A percentile compares a stretch with the other conserved stretches of the same genome.
Evolutionary conservation across 2,113 vertebrate genomes (phyloP).

Genomic region (Microcebus griseorufus): DNA sequence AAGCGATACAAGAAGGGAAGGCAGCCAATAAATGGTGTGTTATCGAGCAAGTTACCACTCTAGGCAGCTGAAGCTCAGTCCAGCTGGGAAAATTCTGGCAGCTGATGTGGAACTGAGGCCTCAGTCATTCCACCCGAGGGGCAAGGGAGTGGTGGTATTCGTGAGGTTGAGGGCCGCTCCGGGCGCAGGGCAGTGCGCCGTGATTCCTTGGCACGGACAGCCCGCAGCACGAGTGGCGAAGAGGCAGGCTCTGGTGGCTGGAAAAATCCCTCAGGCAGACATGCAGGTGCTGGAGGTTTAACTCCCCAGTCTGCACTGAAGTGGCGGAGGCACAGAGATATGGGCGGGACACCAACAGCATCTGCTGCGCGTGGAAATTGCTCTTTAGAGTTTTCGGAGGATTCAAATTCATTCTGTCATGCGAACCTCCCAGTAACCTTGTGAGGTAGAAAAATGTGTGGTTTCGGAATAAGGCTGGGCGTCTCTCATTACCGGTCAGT

Average conservation of each 20-base stretch:
- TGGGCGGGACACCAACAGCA: neutral
- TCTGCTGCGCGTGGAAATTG: neutral
- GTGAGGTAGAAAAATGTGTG: neutral
- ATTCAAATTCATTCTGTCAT: neutral
- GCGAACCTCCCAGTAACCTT: neutral
- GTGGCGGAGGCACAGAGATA: neutral
- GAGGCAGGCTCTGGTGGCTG: neutral
- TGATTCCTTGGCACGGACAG: neutral
- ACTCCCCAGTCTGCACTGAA: neutral
- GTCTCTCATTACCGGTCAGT: neutral
- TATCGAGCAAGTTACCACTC: neutral
- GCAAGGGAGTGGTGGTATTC: neutral
- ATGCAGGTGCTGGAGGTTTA: neutral
- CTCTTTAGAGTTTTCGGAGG: neutral
- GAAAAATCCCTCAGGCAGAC: neutral
- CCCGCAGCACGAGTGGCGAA: neutral
- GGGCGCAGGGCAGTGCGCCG: accelerated
- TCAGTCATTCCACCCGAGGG: neutral
- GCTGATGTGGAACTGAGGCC: neutral
- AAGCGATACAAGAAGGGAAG: neutral
- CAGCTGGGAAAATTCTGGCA: neutral
- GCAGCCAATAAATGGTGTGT: neutral
- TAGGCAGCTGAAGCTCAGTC: neutral
- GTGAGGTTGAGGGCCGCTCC: neutral
- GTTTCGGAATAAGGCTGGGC: neutral